Evolutionary conservation across 2,113 vertebrate species (phyloP).

Genomic region (Uria aalge): DNA sequence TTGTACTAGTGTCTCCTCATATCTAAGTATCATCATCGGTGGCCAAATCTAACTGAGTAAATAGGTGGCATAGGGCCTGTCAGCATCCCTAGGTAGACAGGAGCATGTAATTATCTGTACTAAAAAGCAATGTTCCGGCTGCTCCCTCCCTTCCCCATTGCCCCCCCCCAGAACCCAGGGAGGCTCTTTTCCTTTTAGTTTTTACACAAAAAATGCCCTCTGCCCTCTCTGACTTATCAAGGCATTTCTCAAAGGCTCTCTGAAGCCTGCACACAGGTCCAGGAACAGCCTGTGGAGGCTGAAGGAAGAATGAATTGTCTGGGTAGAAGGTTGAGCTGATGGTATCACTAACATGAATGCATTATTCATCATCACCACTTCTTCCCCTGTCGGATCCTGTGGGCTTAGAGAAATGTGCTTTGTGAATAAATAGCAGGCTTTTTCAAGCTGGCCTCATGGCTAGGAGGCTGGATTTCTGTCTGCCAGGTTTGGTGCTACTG

Average conservation of each 20-base stretch:
- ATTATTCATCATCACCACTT: constrained; percentile 50
- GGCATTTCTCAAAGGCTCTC: background rate
- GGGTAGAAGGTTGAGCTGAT: background rate
- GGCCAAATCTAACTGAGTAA: background rate
- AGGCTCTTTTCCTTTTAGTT: background rate
- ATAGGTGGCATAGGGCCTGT: background rate
- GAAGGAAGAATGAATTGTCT: background rate
- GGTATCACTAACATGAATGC: background rate
- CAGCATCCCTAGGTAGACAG: background rate
- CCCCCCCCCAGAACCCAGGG: background rate
- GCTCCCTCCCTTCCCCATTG: background rate
- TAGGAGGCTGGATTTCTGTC: background rate
- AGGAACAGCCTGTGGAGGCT: background rate
- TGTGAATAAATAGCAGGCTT: constrained; percentile 41
- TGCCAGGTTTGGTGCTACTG: background rate
- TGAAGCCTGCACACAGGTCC: background rate
- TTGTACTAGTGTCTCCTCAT: background rate
- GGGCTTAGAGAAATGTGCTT: constrained; percentile 3
- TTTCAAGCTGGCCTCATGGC: background rate
- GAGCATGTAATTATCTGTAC: background rate
- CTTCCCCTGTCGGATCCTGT: background rate
- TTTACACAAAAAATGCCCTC: background rate
- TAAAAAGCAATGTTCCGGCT: background rate
- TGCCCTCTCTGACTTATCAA: background rate
- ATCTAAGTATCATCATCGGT: background rate